Conservation (phyloP, 1,140 invertebrate genomes). For the Drosophila carrolli region DNA sequence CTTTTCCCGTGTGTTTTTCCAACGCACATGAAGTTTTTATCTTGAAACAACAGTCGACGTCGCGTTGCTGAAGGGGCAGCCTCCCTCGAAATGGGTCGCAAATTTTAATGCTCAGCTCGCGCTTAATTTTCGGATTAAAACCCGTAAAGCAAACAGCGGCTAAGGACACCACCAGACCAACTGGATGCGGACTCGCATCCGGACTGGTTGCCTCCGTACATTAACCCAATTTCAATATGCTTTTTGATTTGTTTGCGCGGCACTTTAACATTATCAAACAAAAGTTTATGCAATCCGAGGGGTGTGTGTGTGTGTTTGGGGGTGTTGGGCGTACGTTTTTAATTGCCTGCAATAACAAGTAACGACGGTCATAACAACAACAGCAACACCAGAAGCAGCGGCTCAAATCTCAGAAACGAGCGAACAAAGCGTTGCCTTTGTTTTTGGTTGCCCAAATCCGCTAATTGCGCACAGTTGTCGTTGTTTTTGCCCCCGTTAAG, state of each 20-base stretch:
- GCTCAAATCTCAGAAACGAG: slow-evolving; percentile 21
- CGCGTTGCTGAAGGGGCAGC: slow-evolving; percentile 44
- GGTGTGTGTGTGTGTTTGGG: slow-evolving; percentile 13
- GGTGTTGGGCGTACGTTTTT: slow-evolving; percentile 64
- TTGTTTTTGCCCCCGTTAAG: slow-evolving; percentile 48
- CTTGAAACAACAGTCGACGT: slow-evolving; percentile 78
- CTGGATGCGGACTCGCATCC: slow-evolving; percentile 32
- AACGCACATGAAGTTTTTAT: slow-evolving; percentile 82
- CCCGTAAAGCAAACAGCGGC: slow-evolving; percentile 79
- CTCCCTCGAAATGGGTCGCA: slow-evolving; percentile 46
- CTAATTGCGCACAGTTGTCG: slow-evolving; percentile 74
- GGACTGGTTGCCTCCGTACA: slow-evolving; percentile 53
- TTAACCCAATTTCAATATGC: slow-evolving; percentile 84
- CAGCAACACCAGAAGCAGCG: slow-evolving; percentile 21
- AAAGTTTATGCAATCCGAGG: slow-evolving; percentile 63
- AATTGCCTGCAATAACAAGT: slow-evolving; percentile 80
- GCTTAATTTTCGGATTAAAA: slow-evolving; percentile 83
- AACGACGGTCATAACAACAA: slow-evolving; percentile 68
- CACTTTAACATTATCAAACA: slow-evolving; percentile 84
- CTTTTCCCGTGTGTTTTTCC: slow-evolving; percentile 61
- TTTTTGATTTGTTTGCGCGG: slow-evolving; percentile 81
- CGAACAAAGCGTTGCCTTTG: slow-evolving; percentile 44
- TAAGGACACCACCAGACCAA: slow-evolving; percentile 59
- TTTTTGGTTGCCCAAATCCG: slow-evolving; percentile 68
- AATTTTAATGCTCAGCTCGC: slow-evolving; percentile 79